A percentile compares a stretch with the other conserved stretches of the same genome.
phyloP scores from a whole-genome alignment of 2,888 invertebrate species.

The Brachylomia viminalis region DNA sequence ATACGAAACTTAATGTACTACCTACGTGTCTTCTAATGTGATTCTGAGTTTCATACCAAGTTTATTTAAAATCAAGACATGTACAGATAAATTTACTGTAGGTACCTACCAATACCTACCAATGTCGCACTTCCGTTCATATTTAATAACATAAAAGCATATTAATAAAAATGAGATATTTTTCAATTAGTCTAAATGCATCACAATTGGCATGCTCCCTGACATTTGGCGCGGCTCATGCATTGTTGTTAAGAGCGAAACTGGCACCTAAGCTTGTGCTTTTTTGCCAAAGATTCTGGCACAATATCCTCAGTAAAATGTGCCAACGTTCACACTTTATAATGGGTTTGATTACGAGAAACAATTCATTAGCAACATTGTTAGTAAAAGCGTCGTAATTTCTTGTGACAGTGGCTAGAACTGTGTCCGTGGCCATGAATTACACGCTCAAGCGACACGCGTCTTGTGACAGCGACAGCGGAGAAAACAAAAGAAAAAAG shows the following conservation, averaged over 20 bases:
- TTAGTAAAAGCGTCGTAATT: slow-evolving; percentile 22
- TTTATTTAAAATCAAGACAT: not conserved
- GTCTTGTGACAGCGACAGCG: not conserved
- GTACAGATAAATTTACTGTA: not conserved
- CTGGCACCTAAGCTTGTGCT: slow-evolving; percentile 2
- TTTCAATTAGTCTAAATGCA: slow-evolving; percentile 34
- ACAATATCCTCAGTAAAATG: slow-evolving; percentile 18
- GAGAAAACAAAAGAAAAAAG: not conserved
- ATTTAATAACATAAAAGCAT: not conserved
- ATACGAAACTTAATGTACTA: too few species aligned
- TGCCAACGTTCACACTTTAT: slow-evolving; percentile 49
- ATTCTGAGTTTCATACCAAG: too few species aligned
- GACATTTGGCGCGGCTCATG: slow-evolving; percentile 45
- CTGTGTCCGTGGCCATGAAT: not conserved
- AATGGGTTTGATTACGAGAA: slow-evolving; percentile 23
- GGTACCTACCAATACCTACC: too few species aligned
- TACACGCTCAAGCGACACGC: not conserved
- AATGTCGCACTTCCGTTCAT: not conserved
- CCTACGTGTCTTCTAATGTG: too few species aligned
- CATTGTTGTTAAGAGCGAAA: slow-evolving; percentile 30
- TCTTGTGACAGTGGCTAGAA: slow-evolving; percentile 1
- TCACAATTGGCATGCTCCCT: slow-evolving; percentile 42
- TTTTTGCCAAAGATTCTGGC: slow-evolving; percentile 55
- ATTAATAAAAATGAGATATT: slow-evolving; percentile 19
- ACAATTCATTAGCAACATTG: slow-evolving; percentile 20